A percentile compares a stretch with the other conserved stretches of the same genome.
These are phyloP conservation scores for Euphonia xanthogaster DNA, from an alignment of 2,797 vertebrate species.

Conservation along the genomic window DNA sequence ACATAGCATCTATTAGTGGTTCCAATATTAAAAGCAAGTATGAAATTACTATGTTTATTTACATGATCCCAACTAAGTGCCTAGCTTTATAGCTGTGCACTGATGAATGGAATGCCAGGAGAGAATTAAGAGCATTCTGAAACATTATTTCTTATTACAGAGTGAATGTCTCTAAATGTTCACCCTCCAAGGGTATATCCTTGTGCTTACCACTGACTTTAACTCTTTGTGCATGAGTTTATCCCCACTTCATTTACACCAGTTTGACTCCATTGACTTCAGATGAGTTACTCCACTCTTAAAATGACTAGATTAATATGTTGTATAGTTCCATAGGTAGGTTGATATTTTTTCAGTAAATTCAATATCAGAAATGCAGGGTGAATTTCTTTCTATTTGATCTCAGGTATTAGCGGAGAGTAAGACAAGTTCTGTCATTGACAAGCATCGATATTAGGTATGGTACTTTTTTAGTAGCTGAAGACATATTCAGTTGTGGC, in stretches of 20 bases:
- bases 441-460: neutral
- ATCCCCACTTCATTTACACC: neutral
- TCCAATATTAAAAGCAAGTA: conserved; percentile 19
- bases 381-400: neutral
- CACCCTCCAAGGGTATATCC: neutral
- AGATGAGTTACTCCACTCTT: neutral
- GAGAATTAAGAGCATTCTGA: neutral
- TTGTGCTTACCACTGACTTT: neutral
- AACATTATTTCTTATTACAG: neutral
- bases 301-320: neutral
- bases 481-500: neutral
- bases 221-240: neutral
- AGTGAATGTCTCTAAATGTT: neutral
- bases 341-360: neutral
- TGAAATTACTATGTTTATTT: neutral
- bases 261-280: neutral
- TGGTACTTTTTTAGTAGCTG: neutral
- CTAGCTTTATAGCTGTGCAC: neutral
- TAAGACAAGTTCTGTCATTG: neutral
- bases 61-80: neutral
- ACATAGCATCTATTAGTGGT: neutral
- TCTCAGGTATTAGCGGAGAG: neutral
- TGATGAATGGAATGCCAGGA: neutral
- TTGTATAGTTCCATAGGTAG: neutral
- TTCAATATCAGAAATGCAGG: neutral